These are phyloP conservation scores for Cebus imitator DNA, from an alignment of 2,113 vertebrate genomes.

Conservation along the genomic window DNA sequence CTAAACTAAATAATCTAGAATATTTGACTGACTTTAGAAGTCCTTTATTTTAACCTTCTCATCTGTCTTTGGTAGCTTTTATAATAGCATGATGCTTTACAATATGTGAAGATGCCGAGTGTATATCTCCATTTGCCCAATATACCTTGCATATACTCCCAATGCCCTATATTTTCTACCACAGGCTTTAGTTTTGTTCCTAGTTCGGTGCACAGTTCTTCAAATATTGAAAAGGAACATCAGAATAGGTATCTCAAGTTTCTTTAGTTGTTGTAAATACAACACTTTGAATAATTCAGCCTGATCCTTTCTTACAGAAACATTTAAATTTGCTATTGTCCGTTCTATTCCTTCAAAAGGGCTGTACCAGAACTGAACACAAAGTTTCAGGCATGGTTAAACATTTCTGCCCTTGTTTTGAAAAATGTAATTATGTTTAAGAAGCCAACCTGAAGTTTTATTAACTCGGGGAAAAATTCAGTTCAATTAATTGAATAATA, in stretches of 20 bases:
- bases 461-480: not conserved
- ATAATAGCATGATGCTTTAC: not conserved
- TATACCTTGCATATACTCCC: not conserved
- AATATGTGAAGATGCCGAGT: not conserved
- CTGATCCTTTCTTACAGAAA: not conserved
- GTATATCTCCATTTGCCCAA: not conserved
- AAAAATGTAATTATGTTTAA: not conserved
- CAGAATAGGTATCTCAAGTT: not conserved
- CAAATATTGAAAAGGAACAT: not conserved
- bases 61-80: not conserved
- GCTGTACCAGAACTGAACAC: not conserved
- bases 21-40: not conserved
- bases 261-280: not conserved
- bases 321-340: not conserved
- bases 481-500: conserved; percentile 16
- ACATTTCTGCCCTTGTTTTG: not conserved
- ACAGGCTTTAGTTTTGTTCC: not conserved
- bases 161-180: not conserved
- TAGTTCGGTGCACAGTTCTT: not conserved
- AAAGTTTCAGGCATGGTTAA: not conserved
- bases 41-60: not conserved
- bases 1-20: not conserved
- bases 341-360: not conserved
- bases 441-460: not conserved
- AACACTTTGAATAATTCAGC: not conserved